Conservation (phyloP, 2,888 invertebrate genomes). For the Acleris holmiana region DNA sequence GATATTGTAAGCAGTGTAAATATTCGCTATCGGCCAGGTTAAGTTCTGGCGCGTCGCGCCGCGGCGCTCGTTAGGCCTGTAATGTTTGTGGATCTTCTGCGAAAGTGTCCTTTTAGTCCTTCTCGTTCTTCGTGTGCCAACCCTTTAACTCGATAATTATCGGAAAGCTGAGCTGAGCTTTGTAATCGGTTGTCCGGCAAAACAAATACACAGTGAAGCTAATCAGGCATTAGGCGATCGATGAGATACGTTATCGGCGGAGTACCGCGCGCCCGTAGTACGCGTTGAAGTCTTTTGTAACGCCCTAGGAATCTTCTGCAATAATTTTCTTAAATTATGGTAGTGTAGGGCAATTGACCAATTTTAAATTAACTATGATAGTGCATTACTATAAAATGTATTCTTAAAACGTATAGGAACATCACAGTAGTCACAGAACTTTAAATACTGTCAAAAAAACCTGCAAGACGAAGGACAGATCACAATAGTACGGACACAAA, state of each 20-base stretch:
- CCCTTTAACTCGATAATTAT: slow-evolving; percentile 42
- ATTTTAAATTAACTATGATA: too few relatives aligned
- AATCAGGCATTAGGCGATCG: slow-evolving; percentile 67
- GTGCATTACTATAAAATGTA: too few relatives aligned
- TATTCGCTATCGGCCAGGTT: slow-evolving; percentile 64
- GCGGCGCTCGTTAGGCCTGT: slow-evolving; percentile 71
- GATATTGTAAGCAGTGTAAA: slow-evolving; percentile 74
- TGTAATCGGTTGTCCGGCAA: slow-evolving; percentile 52
- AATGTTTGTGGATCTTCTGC: slow-evolving; percentile 63
- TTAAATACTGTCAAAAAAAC: too few relatives aligned
- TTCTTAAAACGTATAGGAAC: too few relatives aligned
- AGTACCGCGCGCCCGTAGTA: slow-evolving; percentile 59
- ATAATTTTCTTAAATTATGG: neutral
- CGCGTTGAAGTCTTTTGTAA: slow-evolving; percentile 81
- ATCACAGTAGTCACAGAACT: too few relatives aligned
- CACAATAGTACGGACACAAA: too few relatives aligned
- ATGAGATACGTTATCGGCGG: slow-evolving; percentile 64
- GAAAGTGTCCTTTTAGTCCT: slow-evolving; percentile 74
- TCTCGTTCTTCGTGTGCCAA: slow-evolving; percentile 63
- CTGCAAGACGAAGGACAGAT: too few relatives aligned
- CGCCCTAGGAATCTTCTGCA: neutral
- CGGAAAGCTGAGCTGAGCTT: slow-evolving; percentile 15
- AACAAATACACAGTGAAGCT: slow-evolving; percentile 50
- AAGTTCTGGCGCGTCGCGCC: slow-evolving; percentile 69
- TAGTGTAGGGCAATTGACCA: too few relatives aligned